phyloP scores from a whole-genome alignment of 2,888 invertebrate species.

The Folsomia candida region DNA sequence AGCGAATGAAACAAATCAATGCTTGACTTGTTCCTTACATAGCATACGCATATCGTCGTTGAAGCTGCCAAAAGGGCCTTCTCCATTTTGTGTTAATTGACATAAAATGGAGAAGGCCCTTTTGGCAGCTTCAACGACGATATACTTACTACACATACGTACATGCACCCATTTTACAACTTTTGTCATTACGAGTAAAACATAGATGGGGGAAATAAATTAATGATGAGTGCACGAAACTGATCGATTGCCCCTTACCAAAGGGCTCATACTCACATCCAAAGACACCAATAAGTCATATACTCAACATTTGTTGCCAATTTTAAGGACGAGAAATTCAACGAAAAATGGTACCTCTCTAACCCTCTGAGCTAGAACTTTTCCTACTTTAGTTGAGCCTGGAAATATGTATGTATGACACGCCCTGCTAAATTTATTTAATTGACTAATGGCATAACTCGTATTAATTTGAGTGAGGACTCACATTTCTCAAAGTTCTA shows the following conservation, averaged over 20 bases:
- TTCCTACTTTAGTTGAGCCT: too few relatives aligned
- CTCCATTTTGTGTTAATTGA: background rate
- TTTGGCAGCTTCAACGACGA: too few relatives aligned
- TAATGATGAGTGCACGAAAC: background rate
- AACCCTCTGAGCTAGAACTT: too few relatives aligned
- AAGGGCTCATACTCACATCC: background rate
- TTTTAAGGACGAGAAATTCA: too few relatives aligned
- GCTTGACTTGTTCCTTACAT: slow-evolving; percentile 20
- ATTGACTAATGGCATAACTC: background rate
- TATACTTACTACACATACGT: too few relatives aligned
- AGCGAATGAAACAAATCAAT: slow-evolving; percentile 37
- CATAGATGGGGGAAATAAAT: background rate
- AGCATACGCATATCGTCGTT: background rate
- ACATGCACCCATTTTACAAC: too few relatives aligned
- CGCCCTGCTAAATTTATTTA: background rate
- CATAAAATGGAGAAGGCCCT: too few relatives aligned
- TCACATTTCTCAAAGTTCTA: background rate
- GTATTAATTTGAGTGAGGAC: background rate
- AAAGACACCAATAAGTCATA: background rate
- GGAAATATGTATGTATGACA: too few relatives aligned
- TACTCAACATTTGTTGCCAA: too few relatives aligned
- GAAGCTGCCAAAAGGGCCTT: too few relatives aligned
- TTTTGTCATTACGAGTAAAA: background rate
- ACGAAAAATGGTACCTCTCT: too few relatives aligned
- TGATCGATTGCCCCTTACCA: background rate